These are phyloP conservation scores for Rhegmatorhina hoffmannsi DNA, from an alignment of 2,113 vertebrate species.

Conservation along the genomic window DNA sequence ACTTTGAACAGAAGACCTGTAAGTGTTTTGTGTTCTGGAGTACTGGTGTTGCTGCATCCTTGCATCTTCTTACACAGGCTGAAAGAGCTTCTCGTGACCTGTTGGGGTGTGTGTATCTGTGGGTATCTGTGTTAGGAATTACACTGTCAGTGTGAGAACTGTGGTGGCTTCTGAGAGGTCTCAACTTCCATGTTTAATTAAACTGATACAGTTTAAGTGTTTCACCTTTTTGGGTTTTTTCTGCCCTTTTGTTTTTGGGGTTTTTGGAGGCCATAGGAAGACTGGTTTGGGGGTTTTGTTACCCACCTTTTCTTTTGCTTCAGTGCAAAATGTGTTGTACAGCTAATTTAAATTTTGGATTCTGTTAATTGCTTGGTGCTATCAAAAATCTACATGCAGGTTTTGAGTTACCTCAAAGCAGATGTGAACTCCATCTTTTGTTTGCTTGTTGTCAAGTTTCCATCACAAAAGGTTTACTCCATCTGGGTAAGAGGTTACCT, in stretches of 20 bases:
- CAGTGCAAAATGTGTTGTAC: background rate
- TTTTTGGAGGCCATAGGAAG: background rate
- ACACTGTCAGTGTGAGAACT: background rate
- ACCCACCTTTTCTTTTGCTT: background rate
- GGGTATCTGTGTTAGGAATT: accelerated
- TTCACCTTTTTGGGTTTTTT: background rate
- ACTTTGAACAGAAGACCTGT: background rate
- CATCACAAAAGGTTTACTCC: background rate
- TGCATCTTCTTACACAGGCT: background rate
- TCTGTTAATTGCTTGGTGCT: background rate
- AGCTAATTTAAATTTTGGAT: background rate
- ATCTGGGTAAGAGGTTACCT: background rate
- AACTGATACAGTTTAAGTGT: background rate
- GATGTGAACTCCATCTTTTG: background rate
- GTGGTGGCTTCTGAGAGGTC: background rate
- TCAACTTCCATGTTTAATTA: background rate
- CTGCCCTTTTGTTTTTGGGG: background rate
- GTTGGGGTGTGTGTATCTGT: background rate
- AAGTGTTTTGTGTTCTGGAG: background rate
- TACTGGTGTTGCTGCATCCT: background rate
- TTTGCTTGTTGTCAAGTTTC: background rate
- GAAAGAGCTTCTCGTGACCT: background rate
- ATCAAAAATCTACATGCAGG: background rate
- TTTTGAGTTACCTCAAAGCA: background rate
- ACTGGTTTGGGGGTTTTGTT: background rate